Base-by-base conservation (phyloP, 2,888 invertebrate species). In the Xanthia icteritia region DNA sequence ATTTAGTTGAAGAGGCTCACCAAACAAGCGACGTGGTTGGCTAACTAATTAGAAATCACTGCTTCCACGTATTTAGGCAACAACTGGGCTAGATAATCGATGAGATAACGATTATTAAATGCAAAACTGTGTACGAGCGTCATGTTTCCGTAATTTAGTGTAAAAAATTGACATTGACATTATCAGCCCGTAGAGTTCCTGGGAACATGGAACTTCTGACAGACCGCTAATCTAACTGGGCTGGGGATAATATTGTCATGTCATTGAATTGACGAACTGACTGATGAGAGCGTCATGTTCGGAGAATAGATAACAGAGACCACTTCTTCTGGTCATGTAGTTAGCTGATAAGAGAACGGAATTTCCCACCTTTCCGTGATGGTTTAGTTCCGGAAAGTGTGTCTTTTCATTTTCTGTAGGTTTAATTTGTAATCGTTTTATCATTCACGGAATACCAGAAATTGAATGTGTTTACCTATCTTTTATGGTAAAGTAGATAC, bases 71-170 rank as follows among this genome's bases (percentile, higher is more conserved):
- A 85, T 70, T 72, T 68, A 54, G 71, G 61, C 48, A 69, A 42
- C 17, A 67, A 73, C 60, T 81, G 63, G 27, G 27, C 69, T 64
- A 42, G 79, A 82, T 86, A 76, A 76, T 67, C 56, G 64, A 64
- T 54, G 5, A 61, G 87, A 86, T 87, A 87, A 85, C 74, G 74
- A 65, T 68, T 70, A 86, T 87, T 81, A 81, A 87, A 85, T 75
- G 74, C 51, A 69, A 60, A 84, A 64, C 72, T 58, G 45, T 81
- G 82, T 81, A 77, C 63, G 17, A 42, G 56, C 31, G 27, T 64
- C 11, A 72, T 79, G 20, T 67, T 64, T 31, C 63, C 75, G 75
- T 68, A 71, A 68, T 83, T 82, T 66, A 27, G 11, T 51, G 74
- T 58, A 51, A 74, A 77, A 64, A 31, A 31, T 31, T 31, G n/a